Evolutionary conservation across 2,113 vertebrate genomes (phyloP).

Genomic region (Haliaeetus leucogaster): DNA sequence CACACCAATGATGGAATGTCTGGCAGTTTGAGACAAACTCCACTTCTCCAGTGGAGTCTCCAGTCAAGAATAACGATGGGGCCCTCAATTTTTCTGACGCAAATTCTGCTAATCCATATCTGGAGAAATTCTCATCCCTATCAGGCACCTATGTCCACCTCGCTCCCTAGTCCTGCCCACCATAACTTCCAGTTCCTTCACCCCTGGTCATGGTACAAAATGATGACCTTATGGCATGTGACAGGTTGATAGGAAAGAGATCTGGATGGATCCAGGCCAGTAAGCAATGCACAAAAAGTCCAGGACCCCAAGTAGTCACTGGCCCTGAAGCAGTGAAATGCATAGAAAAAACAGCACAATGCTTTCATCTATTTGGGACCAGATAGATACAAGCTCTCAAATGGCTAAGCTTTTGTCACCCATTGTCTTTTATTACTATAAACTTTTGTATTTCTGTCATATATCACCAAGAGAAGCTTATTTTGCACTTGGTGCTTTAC

Average conservation of each 20-base stretch:
- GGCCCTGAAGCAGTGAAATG: not conserved
- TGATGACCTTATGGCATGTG: not conserved
- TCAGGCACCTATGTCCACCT: not conserved
- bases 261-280: not conserved
- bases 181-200: not conserved
- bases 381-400: not conserved
- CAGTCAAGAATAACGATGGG: not conserved
- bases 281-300: not conserved
- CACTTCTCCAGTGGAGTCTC: not conserved
- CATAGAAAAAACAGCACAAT: not conserved
- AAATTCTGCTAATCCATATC: not conserved
- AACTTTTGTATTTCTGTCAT: not conserved
- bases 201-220: not conserved
- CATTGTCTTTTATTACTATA: not conserved
- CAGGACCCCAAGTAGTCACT: not conserved
- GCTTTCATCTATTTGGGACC: not conserved
- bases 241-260: not conserved
- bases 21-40: not conserved
- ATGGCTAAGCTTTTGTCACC: not conserved
- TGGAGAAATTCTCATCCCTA: not conserved
- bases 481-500: not conserved
- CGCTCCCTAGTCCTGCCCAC: not conserved
- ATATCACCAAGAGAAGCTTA: not conserved
- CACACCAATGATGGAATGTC: not conserved
- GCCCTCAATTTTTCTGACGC: not conserved